Base-by-base conservation (phyloP, 2,888 invertebrate genomes). In the Aphrophora alni region DNA sequence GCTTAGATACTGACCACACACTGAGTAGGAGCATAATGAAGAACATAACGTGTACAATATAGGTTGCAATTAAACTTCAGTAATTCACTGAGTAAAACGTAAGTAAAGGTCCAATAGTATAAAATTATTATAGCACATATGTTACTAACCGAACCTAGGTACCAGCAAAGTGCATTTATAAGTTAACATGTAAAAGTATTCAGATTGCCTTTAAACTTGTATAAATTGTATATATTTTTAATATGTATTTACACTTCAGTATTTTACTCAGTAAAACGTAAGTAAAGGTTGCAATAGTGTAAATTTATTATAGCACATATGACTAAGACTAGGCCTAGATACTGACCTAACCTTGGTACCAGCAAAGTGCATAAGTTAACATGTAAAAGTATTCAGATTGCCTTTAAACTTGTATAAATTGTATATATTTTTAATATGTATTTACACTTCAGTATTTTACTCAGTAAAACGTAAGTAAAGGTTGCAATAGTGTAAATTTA, bases 401-500 rank as follows among this genome's bases (percentile, higher is more conserved):
- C 79, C 28, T 80, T 25, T 44, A 24, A 44, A 51, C 14, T 24
- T 33, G 33, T 33, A 33, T 33, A 33, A 33, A 7, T 7, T 68
- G 12, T 8, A 25, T 27, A 2, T 8, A 24, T 75, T 8, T 24
- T 12, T 38, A n/a, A 17, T 8, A 2, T 75, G 33, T 76, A 68
- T 68, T 59, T 26, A 68, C 76, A 68, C 27, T 69, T 27, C 68
- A 59, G 76, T 76, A 76, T 25, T 68, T 68, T 38, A 76, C 14
- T 27, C 28, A 27, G n/a, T 24, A 76, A 24, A 68, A 12, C 59
- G 33, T 27, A 33, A 28, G 27, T 17, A 59, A 51, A 17, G 24
- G 59, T n/a, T 75, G 75, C 75, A 75, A 75, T 70, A 75, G 51
- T 21, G 33, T 26, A 75, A 27, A 75, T 4, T 75, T 75, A 1